These are phyloP conservation scores for Scomberomorus guttatus DNA, from an alignment of 2,797 vertebrate species.

Conservation along the genomic window DNA sequence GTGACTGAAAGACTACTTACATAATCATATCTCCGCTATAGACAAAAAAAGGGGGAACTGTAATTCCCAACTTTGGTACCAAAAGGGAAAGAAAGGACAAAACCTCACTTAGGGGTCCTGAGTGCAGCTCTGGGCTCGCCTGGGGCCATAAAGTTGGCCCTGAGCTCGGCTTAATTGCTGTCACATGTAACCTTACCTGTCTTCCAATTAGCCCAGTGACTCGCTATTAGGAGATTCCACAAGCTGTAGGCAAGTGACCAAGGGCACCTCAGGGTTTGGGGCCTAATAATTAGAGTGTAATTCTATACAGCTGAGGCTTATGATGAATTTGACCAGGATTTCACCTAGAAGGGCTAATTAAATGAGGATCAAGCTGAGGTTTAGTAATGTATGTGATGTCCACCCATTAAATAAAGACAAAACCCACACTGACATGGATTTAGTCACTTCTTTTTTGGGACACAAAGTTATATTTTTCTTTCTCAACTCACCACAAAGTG, in stretches of 20 bases:
- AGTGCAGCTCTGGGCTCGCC: conserved; percentile 63
- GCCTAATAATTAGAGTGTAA: conserved; percentile 84
- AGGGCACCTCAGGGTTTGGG: conserved; percentile 74
- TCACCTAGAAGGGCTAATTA: conserved; percentile 63
- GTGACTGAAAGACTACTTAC: background rate
- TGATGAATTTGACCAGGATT: conserved; percentile 67
- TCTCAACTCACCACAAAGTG: background rate
- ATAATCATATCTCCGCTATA: background rate
- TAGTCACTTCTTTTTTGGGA: background rate
- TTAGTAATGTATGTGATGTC: conserved; percentile 49
- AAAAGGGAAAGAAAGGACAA: conserved; percentile 48
- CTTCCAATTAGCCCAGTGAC: conserved; percentile 86
- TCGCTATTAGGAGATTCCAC: conserved; percentile 84
- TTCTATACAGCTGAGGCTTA: conserved; percentile 76
- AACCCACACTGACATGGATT: background rate
- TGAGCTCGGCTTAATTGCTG: conserved; percentile 85
- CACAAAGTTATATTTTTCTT: background rate
- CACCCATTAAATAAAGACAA: conserved; percentile 39
- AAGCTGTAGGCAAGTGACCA: conserved; percentile 74
- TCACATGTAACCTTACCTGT: conserved; percentile 90
- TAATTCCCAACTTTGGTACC: conserved; percentile 12
- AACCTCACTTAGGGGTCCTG: conserved; percentile 56
- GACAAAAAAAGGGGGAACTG: background rate
- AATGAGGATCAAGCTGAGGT: conserved; percentile 64
- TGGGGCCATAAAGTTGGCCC: conserved; percentile 82